Percentiles rank a stretch among this genome's conserved stretches.
Conservation (phyloP, 2,113 vertebrate genomes). For the Melospiza georgiana region DNA sequence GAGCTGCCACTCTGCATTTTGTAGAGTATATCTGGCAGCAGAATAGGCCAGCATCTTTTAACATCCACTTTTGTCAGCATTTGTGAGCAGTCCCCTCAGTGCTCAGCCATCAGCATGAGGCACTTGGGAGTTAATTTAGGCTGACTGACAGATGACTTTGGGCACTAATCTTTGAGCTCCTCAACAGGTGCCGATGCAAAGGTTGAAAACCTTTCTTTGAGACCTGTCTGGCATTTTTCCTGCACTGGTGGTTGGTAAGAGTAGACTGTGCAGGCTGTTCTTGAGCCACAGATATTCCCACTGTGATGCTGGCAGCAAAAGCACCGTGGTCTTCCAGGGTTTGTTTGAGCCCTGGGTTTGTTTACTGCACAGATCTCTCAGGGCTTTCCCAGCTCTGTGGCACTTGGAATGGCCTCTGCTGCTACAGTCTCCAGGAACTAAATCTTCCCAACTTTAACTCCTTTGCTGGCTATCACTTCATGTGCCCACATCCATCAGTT, state of each 20-base stretch:
- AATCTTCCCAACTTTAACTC: neutral
- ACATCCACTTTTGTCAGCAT: neutral
- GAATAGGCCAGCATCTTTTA: neutral
- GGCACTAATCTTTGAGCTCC: neutral
- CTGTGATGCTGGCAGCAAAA: slow-evolving; percentile 40
- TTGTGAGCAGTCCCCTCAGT: neutral
- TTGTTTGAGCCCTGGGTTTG: neutral
- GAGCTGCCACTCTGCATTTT: neutral
- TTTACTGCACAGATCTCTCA: neutral
- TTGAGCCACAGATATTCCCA: neutral
- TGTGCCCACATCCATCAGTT: neutral
- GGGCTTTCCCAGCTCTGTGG: neutral
- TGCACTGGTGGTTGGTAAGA: accelerated
- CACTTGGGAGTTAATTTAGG: neutral
- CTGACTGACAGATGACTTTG: neutral
- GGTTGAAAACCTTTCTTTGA: neutral
- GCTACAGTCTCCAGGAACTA: neutral
- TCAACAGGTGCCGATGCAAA: neutral
- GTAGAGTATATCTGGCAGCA: neutral
- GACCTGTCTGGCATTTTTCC: neutral
- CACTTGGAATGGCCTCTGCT: neutral
- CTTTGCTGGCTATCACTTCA: neutral
- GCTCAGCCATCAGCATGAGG: neutral
- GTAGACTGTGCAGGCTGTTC: neutral
- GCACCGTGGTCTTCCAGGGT: neutral